Percentiles rank a stretch among this genome's conserved stretches.
These are phyloP conservation scores for Montipora capitata DNA, from an alignment of 92 coral and sea anemone genomes.

Conservation along the genomic window DNA sequence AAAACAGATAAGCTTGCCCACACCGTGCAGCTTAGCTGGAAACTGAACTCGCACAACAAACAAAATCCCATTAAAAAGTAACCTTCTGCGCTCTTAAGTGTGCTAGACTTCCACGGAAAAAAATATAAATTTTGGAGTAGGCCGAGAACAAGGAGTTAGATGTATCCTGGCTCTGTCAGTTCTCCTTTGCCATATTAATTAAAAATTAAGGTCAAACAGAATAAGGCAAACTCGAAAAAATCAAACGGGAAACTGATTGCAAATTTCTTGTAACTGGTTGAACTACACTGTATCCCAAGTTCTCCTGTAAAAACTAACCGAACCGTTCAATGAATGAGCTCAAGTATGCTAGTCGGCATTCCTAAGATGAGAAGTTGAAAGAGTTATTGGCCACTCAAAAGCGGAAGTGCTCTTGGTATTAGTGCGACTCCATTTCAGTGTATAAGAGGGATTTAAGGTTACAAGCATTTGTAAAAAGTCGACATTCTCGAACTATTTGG, in stretches of 20 bases:
- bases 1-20: background rate
- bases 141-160: too few species aligned
- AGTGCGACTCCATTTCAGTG: background rate
- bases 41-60: background rate
- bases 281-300: too few species aligned
- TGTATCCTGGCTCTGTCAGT: too few species aligned
- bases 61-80: background rate
- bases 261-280: too few species aligned
- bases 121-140: too few species aligned
- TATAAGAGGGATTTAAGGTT: background rate
- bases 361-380: background rate
- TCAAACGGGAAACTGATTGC: background rate
- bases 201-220: too few species aligned
- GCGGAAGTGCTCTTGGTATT: background rate
- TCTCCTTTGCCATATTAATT: too few species aligned
- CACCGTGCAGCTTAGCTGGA: background rate
- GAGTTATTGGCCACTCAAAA: background rate
- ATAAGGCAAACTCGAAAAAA: background rate
- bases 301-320: too few species aligned
- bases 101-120: too few species aligned
- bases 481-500: background rate
- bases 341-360: background rate
- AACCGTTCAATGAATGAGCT: background rate
- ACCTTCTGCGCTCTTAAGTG: background rate
- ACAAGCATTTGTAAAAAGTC: background rate